Conservation (phyloP, 2,797 vertebrate species). For the Decapterus maruadsi region DNA sequence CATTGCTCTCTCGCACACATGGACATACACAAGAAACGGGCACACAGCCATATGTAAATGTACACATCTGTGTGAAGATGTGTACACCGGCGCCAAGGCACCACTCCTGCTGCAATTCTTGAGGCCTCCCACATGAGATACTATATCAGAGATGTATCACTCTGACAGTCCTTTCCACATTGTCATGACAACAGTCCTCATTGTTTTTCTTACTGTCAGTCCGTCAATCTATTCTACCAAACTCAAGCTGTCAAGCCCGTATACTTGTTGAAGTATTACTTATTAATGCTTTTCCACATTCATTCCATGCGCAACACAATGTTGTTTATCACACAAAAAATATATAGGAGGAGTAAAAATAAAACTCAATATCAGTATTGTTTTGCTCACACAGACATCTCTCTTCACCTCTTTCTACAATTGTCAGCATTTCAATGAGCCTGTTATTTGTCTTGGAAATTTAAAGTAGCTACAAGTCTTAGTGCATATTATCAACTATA, state of each 20-base stretch:
- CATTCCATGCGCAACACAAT: conserved; percentile 11
- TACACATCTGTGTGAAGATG: conserved; percentile 31
- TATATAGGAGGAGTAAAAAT: not conserved
- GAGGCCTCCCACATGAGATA: conserved; percentile 50
- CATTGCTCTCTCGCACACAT: conserved; percentile 19
- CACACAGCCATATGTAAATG: conserved; percentile 28
- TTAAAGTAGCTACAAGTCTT: not conserved
- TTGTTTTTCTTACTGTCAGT: conserved; percentile 58
- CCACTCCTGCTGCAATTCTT: conserved; percentile 24
- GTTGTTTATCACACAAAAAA: conserved; percentile 19
- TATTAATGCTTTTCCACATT: conserved; percentile 32
- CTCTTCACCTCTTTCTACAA: conserved; percentile 1
- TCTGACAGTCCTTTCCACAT: conserved; percentile 51
- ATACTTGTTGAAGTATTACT: conserved; percentile 36
- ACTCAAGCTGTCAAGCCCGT: conserved; percentile 38
- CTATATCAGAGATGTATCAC: conserved; percentile 30
- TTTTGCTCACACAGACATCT: not conserved
- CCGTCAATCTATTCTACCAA: conserved; percentile 48
- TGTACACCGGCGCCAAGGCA: conserved; percentile 20
- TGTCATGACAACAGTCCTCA: conserved; percentile 57
- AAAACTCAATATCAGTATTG: not conserved
- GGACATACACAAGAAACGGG: conserved; percentile 19
- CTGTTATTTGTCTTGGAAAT: conserved; percentile 8
- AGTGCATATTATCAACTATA: not conserved
- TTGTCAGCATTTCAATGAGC: conserved; percentile 13